A percentile compares a stretch with the other conserved stretches of the same genome.
Conservation (phyloP, 2,888 invertebrate genomes). For the Pollenia amentaria region DNA sequence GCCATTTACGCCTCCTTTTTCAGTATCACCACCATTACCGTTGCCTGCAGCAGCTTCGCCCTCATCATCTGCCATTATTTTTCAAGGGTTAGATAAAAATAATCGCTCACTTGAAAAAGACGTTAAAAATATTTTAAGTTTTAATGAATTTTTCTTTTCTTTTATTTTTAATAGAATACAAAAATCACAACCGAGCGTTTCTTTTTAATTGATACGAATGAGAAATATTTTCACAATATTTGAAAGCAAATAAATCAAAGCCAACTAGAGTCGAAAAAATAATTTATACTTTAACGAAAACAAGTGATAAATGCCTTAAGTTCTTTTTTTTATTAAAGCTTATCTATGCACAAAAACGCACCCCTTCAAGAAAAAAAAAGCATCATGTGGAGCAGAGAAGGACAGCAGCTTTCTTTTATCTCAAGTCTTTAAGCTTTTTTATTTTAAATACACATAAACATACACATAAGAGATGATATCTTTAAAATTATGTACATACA, state of each 20-base stretch:
- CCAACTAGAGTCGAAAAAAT: slow-evolving; percentile 32
- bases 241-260: slow-evolving; percentile 52
- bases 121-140: slow-evolving; percentile 8
- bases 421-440: slow-evolving; percentile 11
- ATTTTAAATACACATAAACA: slow-evolving; percentile 16
- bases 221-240: slow-evolving; percentile 19
- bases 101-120: slow-evolving; percentile 49
- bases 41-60: not conserved
- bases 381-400: slow-evolving; percentile 4
- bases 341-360: slow-evolving; percentile 1
- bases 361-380: slow-evolving; percentile 9
- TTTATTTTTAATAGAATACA: slow-evolving; percentile 74
- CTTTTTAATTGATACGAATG: slow-evolving; percentile 23
- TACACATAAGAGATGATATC: not conserved
- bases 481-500: not conserved
- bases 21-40: too few species aligned
- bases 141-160: slow-evolving; percentile 19
- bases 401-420: not conserved
- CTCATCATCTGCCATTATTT: slow-evolving; percentile 8
- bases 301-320: slow-evolving; percentile 8
- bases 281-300: not conserved
- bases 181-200: slow-evolving; percentile 80
- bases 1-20: not conserved
- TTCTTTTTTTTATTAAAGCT: not conserved
- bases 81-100: not conserved